Base-by-base conservation (phyloP, 2,113 vertebrate species). In the Halcyon malimbica region DNA sequence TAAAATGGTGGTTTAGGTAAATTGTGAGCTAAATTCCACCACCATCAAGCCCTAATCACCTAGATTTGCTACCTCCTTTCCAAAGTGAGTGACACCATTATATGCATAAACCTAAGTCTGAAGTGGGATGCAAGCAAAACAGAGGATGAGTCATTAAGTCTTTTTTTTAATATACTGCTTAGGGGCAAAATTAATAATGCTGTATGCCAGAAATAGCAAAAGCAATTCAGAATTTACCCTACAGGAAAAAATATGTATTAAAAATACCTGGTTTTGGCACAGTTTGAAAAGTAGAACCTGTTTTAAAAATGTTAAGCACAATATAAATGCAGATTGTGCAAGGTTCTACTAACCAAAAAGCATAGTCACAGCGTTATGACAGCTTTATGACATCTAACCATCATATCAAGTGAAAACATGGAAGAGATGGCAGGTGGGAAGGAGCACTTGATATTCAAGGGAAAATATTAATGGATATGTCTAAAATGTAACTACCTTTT, bases 381-480 rank as follows among this genome's bases (percentile, higher is more conserved):
- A 97, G 83, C 44, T 92, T 79, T 84, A 79, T 93, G 94, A 95
- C 96, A 92, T 68, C 73, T 89, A 94, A 91, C 62, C 76, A 73
- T 94, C 92, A 96, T 3, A 96, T 81, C 77, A 92, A 93, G 65
- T 50, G 89, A 94, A 96, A 95, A 94, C 62, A 93, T 23, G 77
- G 91, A 83, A 96, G 83, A 96, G 56, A 89, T 82, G 80, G 87
- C 69, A 93, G 76, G 86, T 89, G 80, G 69, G 88, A 95, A 94
- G 92, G 77, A 89, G 67, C 62, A 76, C 62, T 96, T 95, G 57
- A 76, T 93, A 93, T 95, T 96, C 92, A 79, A 81, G 74, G 54
- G 78, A 91, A 93, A 94, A 87, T 93, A 96, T 94, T 96, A 96
- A 96, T 95, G 93, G 70, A 94, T 94, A 69, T 87, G 80, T 87